phyloP scores from a whole-genome alignment of 2,113 vertebrate genomes.

The Ia io region DNA sequence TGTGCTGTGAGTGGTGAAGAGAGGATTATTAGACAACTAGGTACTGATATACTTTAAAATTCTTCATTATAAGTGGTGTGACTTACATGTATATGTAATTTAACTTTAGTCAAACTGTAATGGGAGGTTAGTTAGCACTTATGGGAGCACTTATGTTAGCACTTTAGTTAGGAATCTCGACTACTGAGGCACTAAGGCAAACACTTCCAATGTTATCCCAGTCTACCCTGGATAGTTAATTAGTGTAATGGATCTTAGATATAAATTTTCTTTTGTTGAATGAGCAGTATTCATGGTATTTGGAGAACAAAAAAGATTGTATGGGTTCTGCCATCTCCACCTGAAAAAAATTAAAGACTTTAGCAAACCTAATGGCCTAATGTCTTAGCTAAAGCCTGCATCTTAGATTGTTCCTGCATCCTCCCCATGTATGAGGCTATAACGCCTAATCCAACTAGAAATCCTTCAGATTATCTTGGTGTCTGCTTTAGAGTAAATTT shows the following conservation, averaged over 20 bases:
- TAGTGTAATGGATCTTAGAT: neutral
- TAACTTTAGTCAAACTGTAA: neutral
- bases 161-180: constrained; percentile 13
- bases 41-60: neutral
- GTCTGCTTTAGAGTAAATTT: neutral
- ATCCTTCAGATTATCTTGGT: no score
- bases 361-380: neutral
- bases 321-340: neutral
- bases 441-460: neutral
- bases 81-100: neutral
- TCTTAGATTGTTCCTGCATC: neutral
- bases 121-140: neutral
- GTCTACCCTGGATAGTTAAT: neutral
- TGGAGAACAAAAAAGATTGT: neutral
- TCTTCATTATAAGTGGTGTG: neutral
- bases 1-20: neutral
- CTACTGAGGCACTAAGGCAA: neutral
- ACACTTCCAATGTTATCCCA: neutral
- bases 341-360: neutral
- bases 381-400: neutral
- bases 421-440: neutral
- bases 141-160: neutral
- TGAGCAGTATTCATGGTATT: neutral
- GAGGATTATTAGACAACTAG: neutral
- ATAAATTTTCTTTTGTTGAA: neutral